phyloP scores from a whole-genome alignment of 2,113 vertebrate species.

The Embiotoca jacksoni region DNA sequence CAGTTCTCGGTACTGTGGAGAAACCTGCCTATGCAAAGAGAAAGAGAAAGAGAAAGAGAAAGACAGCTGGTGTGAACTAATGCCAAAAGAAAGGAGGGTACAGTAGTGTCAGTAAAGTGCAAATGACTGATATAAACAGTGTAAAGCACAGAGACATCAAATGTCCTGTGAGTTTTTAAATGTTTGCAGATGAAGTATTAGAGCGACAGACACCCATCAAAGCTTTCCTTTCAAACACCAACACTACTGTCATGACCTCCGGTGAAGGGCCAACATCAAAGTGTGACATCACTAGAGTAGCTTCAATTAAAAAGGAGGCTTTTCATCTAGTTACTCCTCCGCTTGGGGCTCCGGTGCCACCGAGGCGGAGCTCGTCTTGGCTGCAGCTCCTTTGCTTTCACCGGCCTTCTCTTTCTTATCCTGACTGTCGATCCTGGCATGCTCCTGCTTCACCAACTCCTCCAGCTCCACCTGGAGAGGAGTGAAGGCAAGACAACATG shows the following conservation, averaged over 20 bases:
- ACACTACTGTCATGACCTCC: neutral
- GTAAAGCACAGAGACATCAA: slow-evolving; percentile 5
- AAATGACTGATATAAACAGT: slow-evolving; percentile 29
- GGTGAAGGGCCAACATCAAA: neutral
- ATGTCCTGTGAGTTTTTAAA: neutral
- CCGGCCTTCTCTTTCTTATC: slow-evolving; percentile 64
- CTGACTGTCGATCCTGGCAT: slow-evolving; percentile 86
- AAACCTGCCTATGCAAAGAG: slow-evolving; percentile 10
- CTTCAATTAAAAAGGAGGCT: neutral
- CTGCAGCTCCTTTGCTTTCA: slow-evolving; percentile 56
- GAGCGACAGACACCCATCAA: neutral
- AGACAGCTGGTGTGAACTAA: neutral
- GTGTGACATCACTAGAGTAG: neutral
- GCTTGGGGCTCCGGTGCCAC: slow-evolving; percentile 62
- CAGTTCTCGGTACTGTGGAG: neutral
- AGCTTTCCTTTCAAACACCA: slow-evolving; percentile 25
- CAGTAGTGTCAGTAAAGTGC: slow-evolving; percentile 39
- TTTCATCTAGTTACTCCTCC: slow-evolving; percentile 61
- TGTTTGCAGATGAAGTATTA: neutral
- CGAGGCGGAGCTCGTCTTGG: slow-evolving; percentile 55
- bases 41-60: neutral
- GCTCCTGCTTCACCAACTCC: slow-evolving; percentile 88
- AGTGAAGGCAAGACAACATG: neutral
- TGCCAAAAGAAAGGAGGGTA: slow-evolving; percentile 9
- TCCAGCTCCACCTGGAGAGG: slow-evolving; percentile 87